Base-by-base conservation (phyloP, 2,888 invertebrate species). In the Hyles lineata region DNA sequence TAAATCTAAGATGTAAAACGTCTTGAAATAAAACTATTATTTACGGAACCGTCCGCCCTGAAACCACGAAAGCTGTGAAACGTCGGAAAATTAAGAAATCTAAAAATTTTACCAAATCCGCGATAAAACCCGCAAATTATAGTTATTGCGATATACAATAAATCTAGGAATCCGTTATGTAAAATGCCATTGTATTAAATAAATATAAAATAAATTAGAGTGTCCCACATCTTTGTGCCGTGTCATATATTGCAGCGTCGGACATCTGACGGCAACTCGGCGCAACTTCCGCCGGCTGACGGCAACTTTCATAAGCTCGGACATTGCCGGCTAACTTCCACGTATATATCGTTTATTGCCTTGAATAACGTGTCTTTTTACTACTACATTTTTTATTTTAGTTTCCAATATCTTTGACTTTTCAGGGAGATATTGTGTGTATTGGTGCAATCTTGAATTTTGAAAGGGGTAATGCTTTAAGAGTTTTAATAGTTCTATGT, bases 241-340 rank as follows among this genome's bases (percentile, higher is more conserved):
- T 43, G 21, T n/a, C 15, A 15, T 29, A 61, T 21, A 59, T 11
- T 23, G 70, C 55, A 58, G 4, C 58, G 70, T n/a, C 55, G n/a
- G 55, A 58, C 58, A 17, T 55, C 55, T 52, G 70, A 59, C 23
- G 35, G 70, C 35, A 35, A 32, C 58, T 70, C 35, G 1, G 43
- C 23, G 70, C 15, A 70, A 70, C 32, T 70, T 70, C 11, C 55
- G 35, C 59, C 23, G 35, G 29, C 63, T 63, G 63, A 32, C 70
- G 21, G 55, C 11, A 70, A 59, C 70, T 70, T 35, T 63, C 63
- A 59, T 59, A 32, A 59, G 59, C 59, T 70, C 35, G 70, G 59
- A 70, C 70, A 43, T 11, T 23, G 35, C 17, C 11, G 59, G 25
- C 15, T n/a, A 63, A 63, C 35, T 63, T 15, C 43, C n/a, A 23